A percentile compares a stretch with the other conserved stretches of the same genome.
phyloP scores from a whole-genome alignment of 2,888 invertebrate genomes.

The Drosophila paramelanica region DNA sequence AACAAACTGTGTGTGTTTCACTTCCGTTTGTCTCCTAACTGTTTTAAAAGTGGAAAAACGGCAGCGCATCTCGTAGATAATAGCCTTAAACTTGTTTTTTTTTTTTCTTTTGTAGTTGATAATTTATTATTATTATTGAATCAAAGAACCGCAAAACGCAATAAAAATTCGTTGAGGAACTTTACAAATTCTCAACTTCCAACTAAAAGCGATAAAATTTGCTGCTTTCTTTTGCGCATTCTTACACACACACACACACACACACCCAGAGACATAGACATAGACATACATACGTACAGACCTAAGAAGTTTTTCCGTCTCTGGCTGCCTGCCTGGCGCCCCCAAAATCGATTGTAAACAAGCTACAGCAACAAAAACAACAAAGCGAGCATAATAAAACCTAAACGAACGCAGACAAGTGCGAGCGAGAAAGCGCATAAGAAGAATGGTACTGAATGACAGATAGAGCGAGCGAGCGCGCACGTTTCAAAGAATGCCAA shows the following conservation, averaged over 20 bases:
- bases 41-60: constrained; percentile 1
- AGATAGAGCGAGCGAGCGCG: constrained; percentile 13
- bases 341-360: constrained; percentile 82
- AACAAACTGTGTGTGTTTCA: constrained; percentile 6
- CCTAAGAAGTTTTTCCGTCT: constrained; percentile 54
- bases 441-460: background rate
- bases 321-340: constrained; percentile 78
- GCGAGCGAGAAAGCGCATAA: constrained; percentile 7
- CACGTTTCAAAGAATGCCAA: constrained; percentile 53
- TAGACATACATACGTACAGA: constrained; percentile 14
- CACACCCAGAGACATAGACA: constrained; percentile 8
- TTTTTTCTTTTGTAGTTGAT: constrained; percentile 16
- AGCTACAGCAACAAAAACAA: constrained; percentile 50
- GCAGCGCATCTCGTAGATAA: constrained; percentile 16
- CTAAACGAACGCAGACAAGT: constrained; percentile 31
- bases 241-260: constrained; percentile 22
- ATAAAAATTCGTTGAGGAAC: constrained; percentile 66
- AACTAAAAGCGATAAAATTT: constrained; percentile 72
- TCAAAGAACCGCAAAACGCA: constrained; percentile 65
- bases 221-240: constrained; percentile 63
- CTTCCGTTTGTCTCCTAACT: constrained; percentile 19
- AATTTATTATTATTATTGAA: constrained; percentile 65
- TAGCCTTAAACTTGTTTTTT: constrained; percentile 8
- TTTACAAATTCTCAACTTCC: constrained; percentile 71
- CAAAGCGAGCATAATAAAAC: constrained; percentile 40